phyloP scores from a whole-genome alignment of 2,797 vertebrate genomes.

The Ctenopoma multispine region DNA sequence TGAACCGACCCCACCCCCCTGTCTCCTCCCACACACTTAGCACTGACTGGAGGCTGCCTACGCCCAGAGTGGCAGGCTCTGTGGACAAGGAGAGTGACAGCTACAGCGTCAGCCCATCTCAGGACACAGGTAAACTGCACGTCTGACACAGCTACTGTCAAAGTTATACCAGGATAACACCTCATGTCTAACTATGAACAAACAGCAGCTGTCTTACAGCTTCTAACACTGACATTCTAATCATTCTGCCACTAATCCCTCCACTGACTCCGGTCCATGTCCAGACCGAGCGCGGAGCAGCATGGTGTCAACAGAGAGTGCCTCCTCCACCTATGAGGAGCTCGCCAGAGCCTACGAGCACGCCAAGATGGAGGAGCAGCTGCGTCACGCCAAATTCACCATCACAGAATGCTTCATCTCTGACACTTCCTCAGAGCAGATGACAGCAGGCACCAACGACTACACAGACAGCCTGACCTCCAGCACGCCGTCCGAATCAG shows the following conservation, averaged over 20 bases:
- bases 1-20: constrained; percentile 95
- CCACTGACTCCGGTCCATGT: constrained; percentile 48
- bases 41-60: constrained; percentile 97
- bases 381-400: constrained; percentile 98
- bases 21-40: constrained; percentile 96
- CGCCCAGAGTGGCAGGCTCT: constrained; percentile 91
- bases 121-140: constrained; percentile 90
- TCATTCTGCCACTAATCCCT: constrained; percentile 44
- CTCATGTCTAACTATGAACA: constrained; percentile 31
- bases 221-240: constrained; percentile 17
- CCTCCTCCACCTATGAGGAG: constrained; percentile 98
- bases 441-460: constrained; percentile 97
- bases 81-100: constrained; percentile 99
- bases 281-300: constrained; percentile 96
- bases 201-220: neutral
- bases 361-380: constrained; percentile 98
- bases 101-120: constrained; percentile 98
- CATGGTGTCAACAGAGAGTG: constrained; percentile 99
- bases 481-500: constrained; percentile 98
- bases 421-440: constrained; percentile 97
- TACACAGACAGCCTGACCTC: constrained; percentile 99
- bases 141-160: neutral
- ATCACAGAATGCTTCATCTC: constrained; percentile 99
- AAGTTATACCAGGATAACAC: neutral
- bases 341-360: constrained; percentile 98